These are phyloP conservation scores for Alouatta palliata DNA, from an alignment of 2,113 vertebrate species.

Conservation along the genomic window DNA sequence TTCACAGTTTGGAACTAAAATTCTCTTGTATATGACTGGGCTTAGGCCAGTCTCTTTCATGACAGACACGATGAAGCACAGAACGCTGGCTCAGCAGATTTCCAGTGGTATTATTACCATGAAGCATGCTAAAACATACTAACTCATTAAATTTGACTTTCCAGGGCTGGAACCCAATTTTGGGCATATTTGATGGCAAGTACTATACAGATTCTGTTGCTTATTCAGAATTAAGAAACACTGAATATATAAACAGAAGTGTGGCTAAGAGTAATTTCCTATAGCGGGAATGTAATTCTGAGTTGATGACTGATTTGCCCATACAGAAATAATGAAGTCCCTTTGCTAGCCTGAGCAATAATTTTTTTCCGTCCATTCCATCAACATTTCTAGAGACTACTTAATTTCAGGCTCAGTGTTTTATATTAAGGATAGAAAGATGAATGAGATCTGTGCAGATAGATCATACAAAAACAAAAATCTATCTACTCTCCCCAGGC, in stretches of 20 bases:
- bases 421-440: neutral
- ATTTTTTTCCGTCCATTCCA: neutral
- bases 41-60: neutral
- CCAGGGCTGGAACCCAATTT: neutral
- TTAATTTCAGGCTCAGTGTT: neutral
- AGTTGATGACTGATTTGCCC: neutral
- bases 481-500: neutral
- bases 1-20: neutral
- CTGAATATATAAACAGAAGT: neutral
- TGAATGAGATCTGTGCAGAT: neutral
- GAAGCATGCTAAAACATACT: neutral
- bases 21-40: neutral
- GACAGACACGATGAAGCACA: fast-evolving
- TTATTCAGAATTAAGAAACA: neutral
- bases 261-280: neutral
- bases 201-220: neutral
- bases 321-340: neutral
- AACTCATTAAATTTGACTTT: neutral
- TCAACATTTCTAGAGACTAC: neutral
- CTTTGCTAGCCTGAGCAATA: neutral
- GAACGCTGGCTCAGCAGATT: neutral
- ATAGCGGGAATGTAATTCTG: neutral
- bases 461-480: neutral
- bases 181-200: neutral
- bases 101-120: neutral